A percentile compares a stretch with the other conserved stretches of the same genome.
phyloP scores from a whole-genome alignment of 2,797 vertebrate genomes.

The Enteromius treurensis region DNA sequence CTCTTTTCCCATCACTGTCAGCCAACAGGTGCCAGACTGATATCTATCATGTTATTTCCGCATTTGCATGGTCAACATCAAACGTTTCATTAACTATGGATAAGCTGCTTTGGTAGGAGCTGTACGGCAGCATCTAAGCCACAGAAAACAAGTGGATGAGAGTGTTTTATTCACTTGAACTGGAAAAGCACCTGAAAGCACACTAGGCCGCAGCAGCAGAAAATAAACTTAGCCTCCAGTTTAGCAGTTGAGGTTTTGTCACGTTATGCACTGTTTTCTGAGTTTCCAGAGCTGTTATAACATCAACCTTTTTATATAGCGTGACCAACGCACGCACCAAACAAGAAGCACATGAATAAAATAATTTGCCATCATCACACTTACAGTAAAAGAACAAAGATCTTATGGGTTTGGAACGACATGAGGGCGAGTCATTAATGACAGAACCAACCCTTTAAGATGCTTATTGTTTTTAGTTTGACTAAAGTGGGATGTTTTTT shows the following conservation, averaged over 20 bases:
- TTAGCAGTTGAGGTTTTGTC: background rate
- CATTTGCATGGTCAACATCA: slow-evolving; percentile 69
- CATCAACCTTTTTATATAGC: background rate
- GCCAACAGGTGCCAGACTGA: slow-evolving; percentile 64
- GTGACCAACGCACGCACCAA: background rate
- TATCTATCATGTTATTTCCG: slow-evolving; percentile 61
- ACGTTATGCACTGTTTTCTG: background rate
- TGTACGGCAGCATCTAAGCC: background rate
- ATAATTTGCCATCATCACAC: background rate
- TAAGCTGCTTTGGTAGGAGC: slow-evolving; percentile 8
- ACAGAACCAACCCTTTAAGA: slow-evolving; percentile 39
- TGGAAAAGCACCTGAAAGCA: slow-evolving; percentile 32
- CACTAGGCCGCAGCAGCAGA: background rate
- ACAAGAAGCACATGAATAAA: background rate
- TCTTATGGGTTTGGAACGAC: no score
- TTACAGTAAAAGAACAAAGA: background rate
- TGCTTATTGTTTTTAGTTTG: slow-evolving; percentile 68
- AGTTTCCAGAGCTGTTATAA: background rate
- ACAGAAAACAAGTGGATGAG: slow-evolving; percentile 37
- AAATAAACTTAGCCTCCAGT: background rate
- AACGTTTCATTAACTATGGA: slow-evolving; percentile 32
- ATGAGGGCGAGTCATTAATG: background rate
- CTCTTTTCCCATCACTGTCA: slow-evolving; percentile 3
- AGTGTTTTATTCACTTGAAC: slow-evolving; percentile 14
- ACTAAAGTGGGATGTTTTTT: slow-evolving; percentile 55